A percentile compares a stretch with the other conserved stretches of the same genome.
phyloP scores from a whole-genome alignment of 2,888 invertebrate species.

The Lithophane semibrunnea region DNA sequence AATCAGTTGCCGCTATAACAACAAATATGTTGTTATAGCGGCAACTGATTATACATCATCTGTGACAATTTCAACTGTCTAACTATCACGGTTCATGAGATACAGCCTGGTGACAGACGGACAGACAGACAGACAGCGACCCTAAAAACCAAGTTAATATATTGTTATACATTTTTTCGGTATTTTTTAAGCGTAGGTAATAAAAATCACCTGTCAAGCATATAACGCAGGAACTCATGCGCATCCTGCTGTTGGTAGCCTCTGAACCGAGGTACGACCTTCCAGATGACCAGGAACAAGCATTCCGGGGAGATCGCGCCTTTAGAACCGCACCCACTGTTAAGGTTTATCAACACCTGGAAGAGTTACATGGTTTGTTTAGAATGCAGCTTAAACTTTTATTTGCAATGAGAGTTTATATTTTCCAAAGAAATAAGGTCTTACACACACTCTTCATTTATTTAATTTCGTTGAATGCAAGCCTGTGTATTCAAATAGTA shows the following conservation, averaged over 20 bases:
- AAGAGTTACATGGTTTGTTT: slow-evolving; percentile 16
- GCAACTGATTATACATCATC: not conserved
- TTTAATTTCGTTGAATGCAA: slow-evolving; percentile 3
- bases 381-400: not conserved
- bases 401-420: not conserved
- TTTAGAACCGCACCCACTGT: slow-evolving; percentile 92
- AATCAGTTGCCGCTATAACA: too few species aligned
- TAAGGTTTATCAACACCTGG: slow-evolving; percentile 93
- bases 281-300: slow-evolving; percentile 95
- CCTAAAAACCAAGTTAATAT: too few species aligned
- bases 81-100: too few species aligned
- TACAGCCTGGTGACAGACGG: too few species aligned
- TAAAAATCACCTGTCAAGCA: slow-evolving; percentile 92
- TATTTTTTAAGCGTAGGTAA: not conserved
- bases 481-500: not conserved
- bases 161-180: not conserved
- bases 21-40: too few species aligned
- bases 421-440: not conserved
- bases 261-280: slow-evolving; percentile 95
- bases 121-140: too few species aligned
- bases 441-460: not conserved
- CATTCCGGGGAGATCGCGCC: slow-evolving; percentile 95
- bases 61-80: too few species aligned
- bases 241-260: slow-evolving; percentile 97
- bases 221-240: slow-evolving; percentile 95